Conservation (phyloP, 2,113 vertebrate species). For the Andinoacara biseriatus region DNA sequence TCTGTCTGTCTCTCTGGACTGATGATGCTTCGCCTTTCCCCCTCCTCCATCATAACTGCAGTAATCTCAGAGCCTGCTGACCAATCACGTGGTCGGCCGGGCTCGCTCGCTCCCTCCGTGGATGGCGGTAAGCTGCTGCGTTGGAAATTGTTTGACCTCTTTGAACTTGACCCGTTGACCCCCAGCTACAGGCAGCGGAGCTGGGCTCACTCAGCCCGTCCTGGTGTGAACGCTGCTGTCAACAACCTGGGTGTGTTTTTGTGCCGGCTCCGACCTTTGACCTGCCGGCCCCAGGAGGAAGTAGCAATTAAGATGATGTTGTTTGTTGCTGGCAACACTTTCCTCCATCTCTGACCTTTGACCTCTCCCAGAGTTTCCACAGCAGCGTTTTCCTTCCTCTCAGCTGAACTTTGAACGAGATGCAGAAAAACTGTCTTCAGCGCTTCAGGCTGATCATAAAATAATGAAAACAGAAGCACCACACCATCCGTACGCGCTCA, state of each 20-base stretch:
- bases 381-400: background rate
- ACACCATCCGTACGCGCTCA: background rate
- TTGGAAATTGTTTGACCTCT: background rate
- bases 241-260: background rate
- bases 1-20: background rate
- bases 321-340: constrained; percentile 2
- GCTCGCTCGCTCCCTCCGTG: no score
- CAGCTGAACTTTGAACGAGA: background rate
- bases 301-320: constrained; percentile 10
- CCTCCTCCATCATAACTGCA: background rate
- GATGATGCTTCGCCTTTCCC: background rate
- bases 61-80: background rate
- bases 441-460: no score
- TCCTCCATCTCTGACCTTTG: background rate
- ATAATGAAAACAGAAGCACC: no score
- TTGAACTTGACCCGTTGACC: background rate
- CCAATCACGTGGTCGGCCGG: background rate
- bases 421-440: no score
- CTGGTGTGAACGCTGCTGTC: background rate
- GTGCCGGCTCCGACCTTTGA: background rate
- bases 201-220: background rate
- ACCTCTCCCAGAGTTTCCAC: background rate
- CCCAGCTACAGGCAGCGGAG: background rate
- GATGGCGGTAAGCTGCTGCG: background rate
- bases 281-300: background rate